Evolutionary conservation across 2,113 vertebrate species (phyloP).

Genomic region (Myrmecobius fasciatus): DNA sequence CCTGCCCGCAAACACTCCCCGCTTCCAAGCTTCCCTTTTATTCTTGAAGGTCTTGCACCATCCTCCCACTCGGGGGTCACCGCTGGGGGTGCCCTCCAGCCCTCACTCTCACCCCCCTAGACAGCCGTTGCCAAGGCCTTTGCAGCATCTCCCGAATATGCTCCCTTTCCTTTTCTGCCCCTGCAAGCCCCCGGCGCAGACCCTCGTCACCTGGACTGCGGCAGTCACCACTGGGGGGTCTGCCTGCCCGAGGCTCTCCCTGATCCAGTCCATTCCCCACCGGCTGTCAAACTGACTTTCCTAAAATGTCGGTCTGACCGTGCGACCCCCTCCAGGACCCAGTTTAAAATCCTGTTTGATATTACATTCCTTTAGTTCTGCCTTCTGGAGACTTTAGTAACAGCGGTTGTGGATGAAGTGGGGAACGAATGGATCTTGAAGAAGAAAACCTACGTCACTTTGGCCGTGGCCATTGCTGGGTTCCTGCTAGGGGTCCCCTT

Average conservation of each 20-base stretch:
- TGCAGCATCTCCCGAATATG: background rate
- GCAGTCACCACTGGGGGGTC: too few species aligned
- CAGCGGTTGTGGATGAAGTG: constrained; percentile 96
- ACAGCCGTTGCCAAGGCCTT: background rate
- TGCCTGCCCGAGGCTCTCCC: too few species aligned
- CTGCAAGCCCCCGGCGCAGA: background rate
- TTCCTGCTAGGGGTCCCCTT: constrained; percentile 95
- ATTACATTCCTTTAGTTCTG: constrained; percentile 88
- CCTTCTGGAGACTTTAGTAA: constrained; percentile 96
- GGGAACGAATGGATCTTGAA: constrained; percentile 97
- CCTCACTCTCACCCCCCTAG: background rate
- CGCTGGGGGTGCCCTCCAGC: too few species aligned
- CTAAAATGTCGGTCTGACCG: background rate
- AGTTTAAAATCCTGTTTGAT: constrained; percentile 19
- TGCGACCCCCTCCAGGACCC: background rate
- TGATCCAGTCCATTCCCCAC: background rate
- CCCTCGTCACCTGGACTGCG: background rate
- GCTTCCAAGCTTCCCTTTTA: background rate
- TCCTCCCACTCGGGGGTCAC: background rate
- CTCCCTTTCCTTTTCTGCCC: background rate
- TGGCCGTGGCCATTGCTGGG: constrained; percentile 91
- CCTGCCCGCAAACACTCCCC: background rate
- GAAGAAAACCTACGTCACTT: constrained; percentile 92
- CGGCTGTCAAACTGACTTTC: background rate
- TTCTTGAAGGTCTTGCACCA: background rate